Base-by-base conservation (phyloP, 2,113 vertebrate species). In the Indicator indicator region DNA sequence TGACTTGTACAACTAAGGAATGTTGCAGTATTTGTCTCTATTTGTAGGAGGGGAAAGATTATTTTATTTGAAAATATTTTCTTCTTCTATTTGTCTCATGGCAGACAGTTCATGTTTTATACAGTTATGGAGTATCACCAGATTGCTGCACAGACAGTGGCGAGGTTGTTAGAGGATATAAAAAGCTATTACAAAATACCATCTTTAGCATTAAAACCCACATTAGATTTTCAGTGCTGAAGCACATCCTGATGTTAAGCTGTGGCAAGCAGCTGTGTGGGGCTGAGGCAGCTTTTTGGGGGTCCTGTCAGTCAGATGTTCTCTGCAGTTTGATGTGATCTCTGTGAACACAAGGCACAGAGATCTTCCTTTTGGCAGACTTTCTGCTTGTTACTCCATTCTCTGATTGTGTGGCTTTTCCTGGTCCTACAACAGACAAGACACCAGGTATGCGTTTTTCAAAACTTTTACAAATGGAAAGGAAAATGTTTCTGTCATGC, bases 301-400 rank as follows among this genome's bases (percentile, higher is more conserved):
- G 7, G 23, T 63, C 20, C 69, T 56, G 21, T 52, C n/a, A 40
- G 27, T 65, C 48, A 21, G 40, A 17, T 2, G 1, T 13, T 16
- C 59, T 16, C 58, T 62, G 33, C 19, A 11, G 27, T 42, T 56
- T 32, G 38, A 27, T 50, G 63, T 19, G 21, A 79, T 23, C 38
- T 20, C 32, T 24, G 12, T 44, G 24, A 56, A 46, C 17, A 40
- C 1, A 1, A 70, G n/a, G 8, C 0, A 0, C 69, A 71, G 32
- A 52, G 20, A 62, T 27, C 9, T 11, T 40, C 30, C 38, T 55
- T 54, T 16, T 26, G 73, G 46, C 52, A 71, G 32, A 50, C 28
- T 67, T 59, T 76, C 40, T 33, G 20, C 65, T 63, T 13, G 11
- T 48, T 46, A 9, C 38, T 72, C 48, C 16, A 8, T 68, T 30